These are phyloP conservation scores for Poeciliopsis infans DNA, from an alignment of 2,797 vertebrate genomes.

Conservation along the genomic window DNA sequence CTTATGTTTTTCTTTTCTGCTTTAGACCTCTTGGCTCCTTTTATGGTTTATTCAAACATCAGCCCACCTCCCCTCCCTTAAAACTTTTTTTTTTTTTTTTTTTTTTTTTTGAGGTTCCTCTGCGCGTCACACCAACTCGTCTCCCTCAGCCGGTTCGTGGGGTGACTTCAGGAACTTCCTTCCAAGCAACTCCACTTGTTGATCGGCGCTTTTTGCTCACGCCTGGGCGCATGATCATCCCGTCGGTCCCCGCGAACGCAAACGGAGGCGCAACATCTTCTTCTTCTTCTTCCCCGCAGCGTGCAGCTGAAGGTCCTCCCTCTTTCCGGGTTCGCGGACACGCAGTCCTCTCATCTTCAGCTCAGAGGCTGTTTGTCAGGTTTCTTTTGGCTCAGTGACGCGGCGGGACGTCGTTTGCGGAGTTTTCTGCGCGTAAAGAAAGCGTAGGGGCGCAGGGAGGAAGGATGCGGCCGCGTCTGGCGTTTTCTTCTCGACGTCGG, in stretches of 20 bases:
- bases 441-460: neutral
- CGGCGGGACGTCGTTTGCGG: neutral
- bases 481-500: neutral
- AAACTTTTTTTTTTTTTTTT: neutral
- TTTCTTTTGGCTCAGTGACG: neutral
- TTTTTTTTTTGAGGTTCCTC: neutral
- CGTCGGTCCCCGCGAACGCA: too few species aligned
- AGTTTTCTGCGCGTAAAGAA: conserved; percentile 17
- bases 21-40: neutral
- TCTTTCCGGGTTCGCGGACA: neutral
- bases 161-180: neutral
- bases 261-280: neutral
- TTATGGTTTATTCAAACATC: neutral
- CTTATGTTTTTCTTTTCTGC: neutral
- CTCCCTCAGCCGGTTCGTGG: neutral
- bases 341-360: neutral
- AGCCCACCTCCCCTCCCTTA: neutral
- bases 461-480: neutral
- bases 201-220: neutral
- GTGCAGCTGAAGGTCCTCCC: neutral
- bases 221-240: neutral
- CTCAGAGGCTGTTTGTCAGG: neutral
- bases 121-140: neutral
- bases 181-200: neutral
- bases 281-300: neutral